phyloP scores from a whole-genome alignment of 1,140 invertebrate species.

The Caenorhabditis elegans region DNA sequence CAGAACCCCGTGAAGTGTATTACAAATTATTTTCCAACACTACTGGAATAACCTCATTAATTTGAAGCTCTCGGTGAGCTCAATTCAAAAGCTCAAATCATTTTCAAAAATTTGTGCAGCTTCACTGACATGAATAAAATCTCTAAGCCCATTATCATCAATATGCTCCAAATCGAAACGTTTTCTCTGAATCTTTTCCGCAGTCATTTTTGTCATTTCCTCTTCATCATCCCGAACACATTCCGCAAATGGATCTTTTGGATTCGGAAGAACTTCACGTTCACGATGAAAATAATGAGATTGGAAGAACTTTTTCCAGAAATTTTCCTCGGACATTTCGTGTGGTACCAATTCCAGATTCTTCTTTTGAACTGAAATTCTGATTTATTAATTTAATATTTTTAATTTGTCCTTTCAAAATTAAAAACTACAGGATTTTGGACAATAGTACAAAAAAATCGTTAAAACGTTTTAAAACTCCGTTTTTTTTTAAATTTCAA shows the following conservation, averaged over 20 bases:
- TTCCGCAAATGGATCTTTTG: conserved; percentile 53
- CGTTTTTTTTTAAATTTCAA: too few species aligned
- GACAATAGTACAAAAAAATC: too few species aligned
- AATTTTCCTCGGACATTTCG: conserved; percentile 90
- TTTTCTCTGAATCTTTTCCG: conserved; percentile 26
- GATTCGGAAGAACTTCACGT: conserved; percentile 68
- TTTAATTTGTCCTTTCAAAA: too few species aligned
- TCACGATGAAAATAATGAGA: conserved; percentile 99
- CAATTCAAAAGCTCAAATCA: too few species aligned
- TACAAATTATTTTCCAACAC: too few species aligned
- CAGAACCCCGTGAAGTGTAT: too few species aligned
- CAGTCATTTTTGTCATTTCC: conserved; percentile 45
- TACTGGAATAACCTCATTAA: too few species aligned
- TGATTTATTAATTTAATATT: too few species aligned
- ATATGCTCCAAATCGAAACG: conserved; percentile 45
- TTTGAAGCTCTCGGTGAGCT: too few species aligned
- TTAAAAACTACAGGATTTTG: too few species aligned
- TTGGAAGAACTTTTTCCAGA: conserved; percentile 99
- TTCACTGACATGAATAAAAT: conserved; percentile 35
- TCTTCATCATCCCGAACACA: conserved; percentile 56
- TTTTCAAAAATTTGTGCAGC: too few species aligned
- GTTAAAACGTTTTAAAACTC: too few species aligned
- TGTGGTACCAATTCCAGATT: conserved; percentile 92
- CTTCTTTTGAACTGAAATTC: conserved; percentile 81
- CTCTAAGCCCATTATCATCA: conserved; percentile 40